Percentiles rank a stretch among this genome's conserved stretches.
phyloP scores from a whole-genome alignment of 2,888 invertebrate genomes.

The Drosophila fungiperda region DNA sequence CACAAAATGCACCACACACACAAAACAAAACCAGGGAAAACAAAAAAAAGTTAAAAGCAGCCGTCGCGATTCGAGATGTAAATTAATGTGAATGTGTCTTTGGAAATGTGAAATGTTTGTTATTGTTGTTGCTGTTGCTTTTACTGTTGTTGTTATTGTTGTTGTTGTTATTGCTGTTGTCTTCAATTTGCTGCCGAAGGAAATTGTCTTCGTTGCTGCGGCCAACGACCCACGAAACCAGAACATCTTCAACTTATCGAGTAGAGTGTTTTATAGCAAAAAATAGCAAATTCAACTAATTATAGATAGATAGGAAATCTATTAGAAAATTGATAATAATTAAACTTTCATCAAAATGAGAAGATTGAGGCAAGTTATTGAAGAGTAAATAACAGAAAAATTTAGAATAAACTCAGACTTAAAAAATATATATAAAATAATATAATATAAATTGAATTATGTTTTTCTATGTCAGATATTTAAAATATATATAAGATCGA shows the following conservation, averaged over 20 bases:
- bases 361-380: background rate
- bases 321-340: background rate
- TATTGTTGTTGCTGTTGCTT: background rate
- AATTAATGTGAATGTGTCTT: constrained; percentile 31
- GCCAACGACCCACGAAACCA: constrained; percentile 48
- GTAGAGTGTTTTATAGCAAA: background rate
- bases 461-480: too few species aligned
- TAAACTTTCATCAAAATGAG: background rate
- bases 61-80: constrained; percentile 33
- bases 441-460: too few species aligned
- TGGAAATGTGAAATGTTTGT: constrained; percentile 14
- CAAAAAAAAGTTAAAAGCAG: background rate
- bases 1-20: background rate
- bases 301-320: background rate
- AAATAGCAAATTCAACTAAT: background rate
- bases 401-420: too few species aligned
- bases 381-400: background rate
- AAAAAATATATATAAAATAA: too few species aligned
- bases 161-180: constrained; percentile 31
- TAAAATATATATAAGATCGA: background rate
- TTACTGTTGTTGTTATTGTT: background rate
- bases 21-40: constrained; percentile 54
- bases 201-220: constrained; percentile 34
- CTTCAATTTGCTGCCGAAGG: constrained; percentile 60
- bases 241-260: constrained; percentile 32